Conservation (phyloP, 2,888 invertebrate species). For the Pyralis farinalis region DNA sequence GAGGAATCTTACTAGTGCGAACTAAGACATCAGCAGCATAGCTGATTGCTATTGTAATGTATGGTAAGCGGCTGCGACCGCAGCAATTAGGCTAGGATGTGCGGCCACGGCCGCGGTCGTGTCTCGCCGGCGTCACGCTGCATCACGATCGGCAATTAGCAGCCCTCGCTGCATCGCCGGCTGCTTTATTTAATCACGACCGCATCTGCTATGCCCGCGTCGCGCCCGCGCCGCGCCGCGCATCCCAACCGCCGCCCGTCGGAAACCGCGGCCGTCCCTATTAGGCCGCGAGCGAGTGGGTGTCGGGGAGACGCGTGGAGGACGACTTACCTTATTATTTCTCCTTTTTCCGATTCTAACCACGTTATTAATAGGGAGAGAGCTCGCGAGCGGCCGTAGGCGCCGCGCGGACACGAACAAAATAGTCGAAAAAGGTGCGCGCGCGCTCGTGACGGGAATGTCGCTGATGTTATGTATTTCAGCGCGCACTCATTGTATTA, state of each 20-base stretch:
- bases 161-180: conserved; percentile 44
- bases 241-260: conserved; percentile 38
- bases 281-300: conserved; percentile 9
- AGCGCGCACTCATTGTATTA: conserved; percentile 74
- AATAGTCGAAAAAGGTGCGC: conserved; percentile 73
- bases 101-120: conserved; percentile 44
- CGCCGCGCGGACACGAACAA: conserved; percentile 45
- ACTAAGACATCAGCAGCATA: conserved; percentile 56
- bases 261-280: conserved; percentile 11
- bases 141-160: conserved; percentile 58
- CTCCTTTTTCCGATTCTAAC: conserved; percentile 56
- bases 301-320: conserved; percentile 21
- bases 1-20: conserved; percentile 34
- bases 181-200: conserved; percentile 58
- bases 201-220: conserved; percentile 46
- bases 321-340: conserved; percentile 6
- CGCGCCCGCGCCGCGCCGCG: conserved; percentile 27
- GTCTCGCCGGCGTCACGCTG: conserved; percentile 47
- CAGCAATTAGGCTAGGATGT: conserved; percentile 63
- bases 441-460: conserved; percentile 75
- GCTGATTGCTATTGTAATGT: conserved; percentile 71
- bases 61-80: conserved; percentile 66
- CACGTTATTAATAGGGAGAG: conserved; percentile 73
- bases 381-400: conserved; percentile 51
- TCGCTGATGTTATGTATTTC: conserved; percentile 65